phyloP scores from a whole-genome alignment of 2,113 vertebrate species.

The Atractosteus spatula region DNA sequence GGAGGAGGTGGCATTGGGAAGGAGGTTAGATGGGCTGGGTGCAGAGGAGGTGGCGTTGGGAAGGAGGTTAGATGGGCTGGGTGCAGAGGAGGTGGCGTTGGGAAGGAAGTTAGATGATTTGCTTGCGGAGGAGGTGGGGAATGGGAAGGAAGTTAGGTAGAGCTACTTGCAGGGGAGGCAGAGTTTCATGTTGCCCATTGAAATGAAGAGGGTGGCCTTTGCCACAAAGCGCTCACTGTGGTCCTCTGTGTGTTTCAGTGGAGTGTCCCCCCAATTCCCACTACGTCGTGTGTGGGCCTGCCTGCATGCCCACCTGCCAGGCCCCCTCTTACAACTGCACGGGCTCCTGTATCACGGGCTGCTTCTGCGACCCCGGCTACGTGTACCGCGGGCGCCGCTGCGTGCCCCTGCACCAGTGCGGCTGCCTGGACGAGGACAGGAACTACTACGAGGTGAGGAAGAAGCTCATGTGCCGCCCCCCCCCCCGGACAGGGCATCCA shows the following conservation, averaged over 20 bases:
- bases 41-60: too few relatives aligned
- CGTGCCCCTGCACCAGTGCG: slow-evolving; percentile 64
- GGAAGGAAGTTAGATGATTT: too few relatives aligned
- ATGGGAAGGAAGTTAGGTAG: too few relatives aligned
- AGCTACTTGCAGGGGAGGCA: too few relatives aligned
- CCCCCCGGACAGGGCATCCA: too few relatives aligned
- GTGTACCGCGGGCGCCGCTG: slow-evolving; percentile 59
- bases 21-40: too few relatives aligned
- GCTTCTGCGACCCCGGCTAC: slow-evolving; percentile 73
- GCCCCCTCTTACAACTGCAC: slow-evolving; percentile 62
- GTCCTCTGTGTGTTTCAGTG: slow-evolving; percentile 32
- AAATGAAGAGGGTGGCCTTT: too few relatives aligned
- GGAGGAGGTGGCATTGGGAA: too few relatives aligned
- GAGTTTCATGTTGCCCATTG: too few relatives aligned
- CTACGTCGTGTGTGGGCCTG: slow-evolving; percentile 56
- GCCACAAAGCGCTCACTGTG: background rate
- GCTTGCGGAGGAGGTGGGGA: too few relatives aligned
- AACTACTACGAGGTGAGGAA: slow-evolving; percentile 70
- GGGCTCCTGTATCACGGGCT: slow-evolving; percentile 60
- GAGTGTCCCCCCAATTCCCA: slow-evolving; percentile 58
- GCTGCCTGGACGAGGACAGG: slow-evolving; percentile 60
- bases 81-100: too few relatives aligned
- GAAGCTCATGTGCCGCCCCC: background rate
- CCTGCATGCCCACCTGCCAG: slow-evolving; percentile 60
- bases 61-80: too few relatives aligned